phyloP scores from a whole-genome alignment of 2,797 vertebrate species.

The Tangara arthus region DNA sequence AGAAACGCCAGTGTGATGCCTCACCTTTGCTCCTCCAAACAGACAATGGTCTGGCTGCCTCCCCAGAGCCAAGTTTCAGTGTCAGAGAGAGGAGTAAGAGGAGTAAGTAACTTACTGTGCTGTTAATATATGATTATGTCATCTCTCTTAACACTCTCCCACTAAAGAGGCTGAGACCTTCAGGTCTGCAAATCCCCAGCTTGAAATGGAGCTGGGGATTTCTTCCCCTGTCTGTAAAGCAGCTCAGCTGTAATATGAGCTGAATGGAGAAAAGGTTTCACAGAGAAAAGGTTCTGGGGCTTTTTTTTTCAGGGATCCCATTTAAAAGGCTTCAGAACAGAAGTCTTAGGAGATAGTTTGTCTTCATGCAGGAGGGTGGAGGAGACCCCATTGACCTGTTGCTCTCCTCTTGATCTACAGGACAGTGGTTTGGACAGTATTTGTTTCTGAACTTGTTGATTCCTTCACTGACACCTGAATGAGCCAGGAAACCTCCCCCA shows the following conservation, averaged over 20 bases:
- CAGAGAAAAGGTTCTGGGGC: neutral
- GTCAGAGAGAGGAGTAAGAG: neutral
- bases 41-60: neutral
- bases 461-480: neutral
- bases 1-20: neutral
- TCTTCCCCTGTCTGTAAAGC: neutral
- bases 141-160: neutral
- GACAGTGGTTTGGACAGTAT: neutral
- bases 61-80: neutral
- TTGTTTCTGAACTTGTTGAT: neutral
- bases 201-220: neutral
- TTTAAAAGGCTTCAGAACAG: neutral
- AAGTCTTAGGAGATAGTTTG: neutral
- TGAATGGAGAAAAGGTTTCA: neutral
- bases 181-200: neutral
- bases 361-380: neutral
- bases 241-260: neutral
- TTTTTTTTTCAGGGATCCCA: neutral
- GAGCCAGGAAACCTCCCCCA: neutral
- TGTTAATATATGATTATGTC: conserved; percentile 29
- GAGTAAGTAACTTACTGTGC: conserved; percentile 32
- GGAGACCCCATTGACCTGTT: neutral
- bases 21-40: conserved; percentile 45
- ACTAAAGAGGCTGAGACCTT: neutral
- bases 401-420: neutral